These are phyloP conservation scores for Bellardia pandia DNA, from an alignment of 2,888 invertebrate species.

Conservation along the genomic window DNA sequence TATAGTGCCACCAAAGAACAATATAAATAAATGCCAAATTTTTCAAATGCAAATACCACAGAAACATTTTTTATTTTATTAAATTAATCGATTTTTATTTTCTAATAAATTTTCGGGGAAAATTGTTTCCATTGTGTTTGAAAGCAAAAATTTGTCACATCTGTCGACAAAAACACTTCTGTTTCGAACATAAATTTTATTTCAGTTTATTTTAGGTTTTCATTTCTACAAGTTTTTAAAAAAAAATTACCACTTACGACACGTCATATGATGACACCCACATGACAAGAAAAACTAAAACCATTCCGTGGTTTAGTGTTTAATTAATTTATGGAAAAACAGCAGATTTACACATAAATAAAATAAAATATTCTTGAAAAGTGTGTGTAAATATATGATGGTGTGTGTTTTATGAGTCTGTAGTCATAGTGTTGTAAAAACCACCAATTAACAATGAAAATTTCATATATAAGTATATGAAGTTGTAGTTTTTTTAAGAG, in stretches of 20 bases:
- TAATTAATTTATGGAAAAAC: constrained; percentile 14
- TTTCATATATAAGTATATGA: background rate
- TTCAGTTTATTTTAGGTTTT: background rate
- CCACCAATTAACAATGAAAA: constrained; percentile 2
- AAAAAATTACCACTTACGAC: background rate
- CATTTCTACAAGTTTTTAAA: background rate
- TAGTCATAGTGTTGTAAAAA: constrained; percentile 14
- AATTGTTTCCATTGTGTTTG: constrained; percentile 8
- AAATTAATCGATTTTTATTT: constrained; percentile 38
- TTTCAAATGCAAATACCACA: background rate
- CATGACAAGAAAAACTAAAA: constrained; percentile 14
- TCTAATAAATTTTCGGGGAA: constrained; percentile 10
- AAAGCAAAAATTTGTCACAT: constrained; percentile 50
- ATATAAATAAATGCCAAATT: constrained; percentile 2
- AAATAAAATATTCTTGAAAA: background rate
- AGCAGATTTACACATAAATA: background rate
- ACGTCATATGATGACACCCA: constrained; percentile 50
- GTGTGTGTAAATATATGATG: background rate
- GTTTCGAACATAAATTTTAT: background rate
- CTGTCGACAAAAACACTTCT: constrained; percentile 34
- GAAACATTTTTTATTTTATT: constrained; percentile 8
- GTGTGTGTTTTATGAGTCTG: background rate
- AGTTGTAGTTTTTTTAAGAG: background rate
- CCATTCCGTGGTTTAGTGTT: background rate
- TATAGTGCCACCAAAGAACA: background rate